phyloP scores from a whole-genome alignment of 2,113 vertebrate genomes.

The Antennarius striatus region DNA sequence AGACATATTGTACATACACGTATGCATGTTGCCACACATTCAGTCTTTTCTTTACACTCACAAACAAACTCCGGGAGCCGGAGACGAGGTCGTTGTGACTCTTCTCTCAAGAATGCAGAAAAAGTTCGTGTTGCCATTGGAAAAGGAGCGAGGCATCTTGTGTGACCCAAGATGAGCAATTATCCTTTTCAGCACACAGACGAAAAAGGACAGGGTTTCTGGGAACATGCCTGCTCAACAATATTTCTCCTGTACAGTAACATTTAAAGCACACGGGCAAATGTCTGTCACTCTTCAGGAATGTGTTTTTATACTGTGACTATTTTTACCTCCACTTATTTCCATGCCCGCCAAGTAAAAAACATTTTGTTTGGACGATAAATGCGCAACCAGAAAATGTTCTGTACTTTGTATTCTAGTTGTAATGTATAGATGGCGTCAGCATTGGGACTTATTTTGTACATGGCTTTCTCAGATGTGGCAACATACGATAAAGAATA shows the following conservation, averaged over 20 bases:
- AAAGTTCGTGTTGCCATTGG: conserved; percentile 70
- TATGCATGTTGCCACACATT: conserved; percentile 9
- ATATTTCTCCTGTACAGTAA: conserved; percentile 62
- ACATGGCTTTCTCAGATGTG: conserved; percentile 60
- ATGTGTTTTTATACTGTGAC: conserved; percentile 70
- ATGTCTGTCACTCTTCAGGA: conserved; percentile 69
- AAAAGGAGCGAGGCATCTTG: conserved; percentile 64
- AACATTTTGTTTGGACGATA: conserved; percentile 60
- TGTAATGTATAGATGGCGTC: conserved; percentile 26
- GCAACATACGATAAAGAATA: conserved; percentile 29
- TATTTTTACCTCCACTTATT: conserved; percentile 73
- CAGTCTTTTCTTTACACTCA: conserved; percentile 28
- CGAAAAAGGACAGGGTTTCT: conserved; percentile 54
- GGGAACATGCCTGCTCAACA: conserved; percentile 66
- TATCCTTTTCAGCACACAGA: conserved; percentile 68
- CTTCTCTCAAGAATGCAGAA: conserved; percentile 68
- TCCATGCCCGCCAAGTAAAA: conserved; percentile 58
- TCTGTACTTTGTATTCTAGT: conserved; percentile 34
- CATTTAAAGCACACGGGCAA: conserved; percentile 64
- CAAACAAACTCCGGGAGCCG: conserved; percentile 40
- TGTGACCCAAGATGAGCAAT: conserved; percentile 75
- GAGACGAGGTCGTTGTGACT: conserved; percentile 70
- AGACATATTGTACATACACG: conserved; percentile 11
- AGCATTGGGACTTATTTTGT: conserved; percentile 33
- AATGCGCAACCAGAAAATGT: conserved; percentile 40